Evolutionary conservation across 30 jellyfish, hydroid and myxozoan species (phyloP).

Genomic region (Pelagia noctiluca): DNA sequence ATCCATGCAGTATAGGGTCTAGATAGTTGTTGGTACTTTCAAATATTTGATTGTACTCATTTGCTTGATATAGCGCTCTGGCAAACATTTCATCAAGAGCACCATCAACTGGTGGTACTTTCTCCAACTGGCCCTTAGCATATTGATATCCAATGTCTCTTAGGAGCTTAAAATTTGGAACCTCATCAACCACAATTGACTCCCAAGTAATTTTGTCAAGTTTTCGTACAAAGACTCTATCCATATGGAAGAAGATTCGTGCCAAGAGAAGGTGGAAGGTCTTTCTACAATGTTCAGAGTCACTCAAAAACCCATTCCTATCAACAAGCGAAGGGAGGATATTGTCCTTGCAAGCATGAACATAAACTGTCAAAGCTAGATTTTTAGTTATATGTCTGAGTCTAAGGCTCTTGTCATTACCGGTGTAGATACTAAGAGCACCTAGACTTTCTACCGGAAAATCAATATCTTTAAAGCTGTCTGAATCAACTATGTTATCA

Average conservation of each 20-base stretch:
- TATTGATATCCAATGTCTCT: conserved; percentile 33
- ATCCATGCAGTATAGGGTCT: not conserved
- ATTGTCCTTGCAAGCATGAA: conserved; percentile 26
- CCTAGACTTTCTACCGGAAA: conserved; percentile 42
- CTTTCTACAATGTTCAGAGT: not conserved
- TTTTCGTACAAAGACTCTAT: conserved; percentile 11
- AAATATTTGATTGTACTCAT: no score
- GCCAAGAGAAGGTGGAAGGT: not conserved
- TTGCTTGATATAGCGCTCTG: not conserved
- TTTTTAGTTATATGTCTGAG: conserved; percentile 30
- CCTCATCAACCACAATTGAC: not conserved
- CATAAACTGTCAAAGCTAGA: conserved; percentile 24
- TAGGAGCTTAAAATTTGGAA: conserved; percentile 6
- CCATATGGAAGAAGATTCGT: conserved; percentile 10
- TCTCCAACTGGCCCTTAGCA: conserved; percentile 19
- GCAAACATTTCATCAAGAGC: conserved; percentile 30
- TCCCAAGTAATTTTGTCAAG: conserved; percentile 20
- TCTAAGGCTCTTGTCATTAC: conserved; percentile 59
- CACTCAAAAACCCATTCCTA: not conserved
- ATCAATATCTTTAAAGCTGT: not conserved
- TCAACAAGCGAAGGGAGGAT: conserved; percentile 21
- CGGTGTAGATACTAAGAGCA: conserved; percentile 47
- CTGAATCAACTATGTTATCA: not conserved
- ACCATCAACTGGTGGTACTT: conserved; percentile 50
- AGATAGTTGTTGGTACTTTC: not conserved